Conservation (phyloP, 2,888 invertebrate genomes). For the Creontiades dilutus region DNA sequence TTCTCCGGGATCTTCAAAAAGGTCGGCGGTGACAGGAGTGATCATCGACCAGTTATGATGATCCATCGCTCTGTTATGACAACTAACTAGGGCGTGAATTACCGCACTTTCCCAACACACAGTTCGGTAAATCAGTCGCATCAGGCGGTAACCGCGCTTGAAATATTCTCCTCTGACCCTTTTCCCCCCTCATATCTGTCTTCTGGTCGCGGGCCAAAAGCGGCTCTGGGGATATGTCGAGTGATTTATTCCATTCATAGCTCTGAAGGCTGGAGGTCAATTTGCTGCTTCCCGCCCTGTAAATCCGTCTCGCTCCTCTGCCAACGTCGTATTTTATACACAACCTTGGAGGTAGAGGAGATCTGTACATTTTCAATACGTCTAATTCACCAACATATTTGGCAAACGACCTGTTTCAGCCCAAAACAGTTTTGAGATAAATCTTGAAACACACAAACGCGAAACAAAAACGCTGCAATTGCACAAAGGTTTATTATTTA, state of each 20-base stretch:
- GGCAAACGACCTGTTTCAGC: too few relatives aligned
- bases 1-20: not conserved
- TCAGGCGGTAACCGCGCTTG: not conserved
- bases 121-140: not conserved
- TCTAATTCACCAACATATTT: too few relatives aligned
- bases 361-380: too few relatives aligned
- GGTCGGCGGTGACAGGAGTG: not conserved
- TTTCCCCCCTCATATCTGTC: not conserved
- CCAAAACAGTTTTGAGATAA: too few relatives aligned
- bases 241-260: slow-evolving; percentile 17
- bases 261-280: not conserved
- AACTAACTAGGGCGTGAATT: not conserved
- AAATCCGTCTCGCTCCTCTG: too few relatives aligned
- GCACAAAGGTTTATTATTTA: too few relatives aligned
- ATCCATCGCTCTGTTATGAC: not conserved
- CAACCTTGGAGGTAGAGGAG: too few relatives aligned
- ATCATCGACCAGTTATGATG: not conserved
- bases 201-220: not conserved
- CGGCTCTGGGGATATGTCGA: not conserved
- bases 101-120: not conserved
- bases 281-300: not conserved
- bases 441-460: too few relatives aligned
- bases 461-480: too few relatives aligned
- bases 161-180: not conserved
- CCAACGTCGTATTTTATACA: too few relatives aligned